Percentiles rank a stretch among this genome's conserved stretches.
phyloP scores from a whole-genome alignment of 2,113 vertebrate genomes.

The Myanophis thanlyinensis region DNA sequence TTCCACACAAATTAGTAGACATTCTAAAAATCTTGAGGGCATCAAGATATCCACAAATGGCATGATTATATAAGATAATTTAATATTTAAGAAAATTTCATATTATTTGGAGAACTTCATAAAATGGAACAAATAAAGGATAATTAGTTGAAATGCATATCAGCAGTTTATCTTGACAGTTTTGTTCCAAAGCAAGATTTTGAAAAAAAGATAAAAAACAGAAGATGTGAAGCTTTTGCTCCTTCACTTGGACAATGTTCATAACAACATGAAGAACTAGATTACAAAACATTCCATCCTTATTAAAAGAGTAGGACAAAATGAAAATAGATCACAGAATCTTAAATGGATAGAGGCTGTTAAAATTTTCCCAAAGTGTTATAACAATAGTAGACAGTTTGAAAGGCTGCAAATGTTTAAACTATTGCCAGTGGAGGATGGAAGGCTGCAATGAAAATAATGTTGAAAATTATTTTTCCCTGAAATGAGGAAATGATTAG shows the following conservation, averaged over 20 bases:
- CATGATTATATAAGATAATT: neutral
- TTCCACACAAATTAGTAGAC: neutral
- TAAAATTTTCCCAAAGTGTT: neutral
- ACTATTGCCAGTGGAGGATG: neutral
- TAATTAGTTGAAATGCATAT: slow-evolving; percentile 40
- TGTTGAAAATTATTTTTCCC: neutral
- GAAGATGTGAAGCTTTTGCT: slow-evolving; percentile 6
- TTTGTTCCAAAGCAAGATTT: slow-evolving; percentile 46
- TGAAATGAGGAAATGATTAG: neutral
- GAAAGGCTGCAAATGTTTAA: neutral
- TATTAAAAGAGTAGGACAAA: neutral
- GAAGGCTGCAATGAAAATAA: neutral
- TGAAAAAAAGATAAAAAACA: slow-evolving; percentile 10
- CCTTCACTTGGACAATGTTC: neutral
- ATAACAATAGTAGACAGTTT: neutral
- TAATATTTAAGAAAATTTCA: slow-evolving; percentile 14
- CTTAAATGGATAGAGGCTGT: neutral
- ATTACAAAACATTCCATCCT: neutral
- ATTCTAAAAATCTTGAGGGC: neutral
- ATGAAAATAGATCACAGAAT: neutral
- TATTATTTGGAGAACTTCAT: slow-evolving; percentile 58
- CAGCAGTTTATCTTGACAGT: slow-evolving; percentile 52
- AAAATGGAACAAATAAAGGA: slow-evolving; percentile 47
- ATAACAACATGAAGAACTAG: neutral
- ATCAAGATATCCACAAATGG: neutral